Base-by-base conservation (phyloP, 2,797 vertebrate genomes). In the Oryzias dopingdopingensis region DNA sequence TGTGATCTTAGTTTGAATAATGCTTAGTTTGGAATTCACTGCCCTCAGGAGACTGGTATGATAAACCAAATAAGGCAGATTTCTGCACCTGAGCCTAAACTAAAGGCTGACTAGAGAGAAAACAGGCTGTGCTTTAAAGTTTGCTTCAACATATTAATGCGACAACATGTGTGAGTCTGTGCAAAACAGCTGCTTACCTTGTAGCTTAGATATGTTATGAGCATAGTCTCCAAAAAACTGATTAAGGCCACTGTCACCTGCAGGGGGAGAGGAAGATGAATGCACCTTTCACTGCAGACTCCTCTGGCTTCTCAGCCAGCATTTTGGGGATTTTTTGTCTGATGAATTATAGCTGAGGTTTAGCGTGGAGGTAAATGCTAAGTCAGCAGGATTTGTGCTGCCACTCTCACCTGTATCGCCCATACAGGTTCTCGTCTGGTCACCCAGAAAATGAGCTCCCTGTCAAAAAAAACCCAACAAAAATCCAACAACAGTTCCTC, bases 191-290 rank as follows among this genome's bases (percentile, higher is more conserved):
- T 46, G 18, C 81, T 83, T 84, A 94, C 93, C 92, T 94, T 94
- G 81, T 94, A 94, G 83, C 93, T 93, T 74, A 94, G 93, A 90
- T 93, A 94, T 70, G 91, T 92, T 68, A 94, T 90, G 48, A 94
- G 87, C 91, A 94, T 91, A 65, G 93, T 92, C 89, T 94, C 93
- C 81, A 93, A 84, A 78, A 94, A 92, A 83, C 93, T 92, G 81
- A 94, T 94, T 89, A 94, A 90, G 82, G 93, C 93, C 89, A 94
- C 92, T 48, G 91, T 87, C 77, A 94, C 92, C 93, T 94, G 68
- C n/a, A 75, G 7, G 29, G 17, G 80, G 32, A 69, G 10, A 69
- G 51, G 59, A 0, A 65, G 42, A 61, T 47, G 55, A 57, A 79
- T 75, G 55, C 71, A 62, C 32, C 32, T 14, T 2, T 26, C 4